Percentiles rank a stretch among this genome's conserved stretches.
Conservation (phyloP, 2,797 vertebrate genomes). For the Prionace glauca region DNA sequence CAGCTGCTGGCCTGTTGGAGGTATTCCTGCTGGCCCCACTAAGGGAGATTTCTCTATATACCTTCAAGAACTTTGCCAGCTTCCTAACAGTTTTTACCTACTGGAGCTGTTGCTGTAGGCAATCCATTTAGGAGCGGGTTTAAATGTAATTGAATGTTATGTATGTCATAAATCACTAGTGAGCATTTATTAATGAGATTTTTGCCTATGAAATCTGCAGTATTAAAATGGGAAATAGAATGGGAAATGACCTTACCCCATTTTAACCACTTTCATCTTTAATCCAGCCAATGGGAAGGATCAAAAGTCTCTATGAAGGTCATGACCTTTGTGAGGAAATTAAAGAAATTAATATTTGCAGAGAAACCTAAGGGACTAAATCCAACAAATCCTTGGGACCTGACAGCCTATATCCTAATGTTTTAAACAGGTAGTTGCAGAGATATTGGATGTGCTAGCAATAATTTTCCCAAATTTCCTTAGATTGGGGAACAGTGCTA, state of each 20-base stretch:
- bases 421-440: too few relatives aligned
- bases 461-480: too few relatives aligned
- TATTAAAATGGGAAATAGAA: not conserved
- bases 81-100: not conserved
- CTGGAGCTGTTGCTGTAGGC: not conserved
- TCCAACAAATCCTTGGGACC: not conserved
- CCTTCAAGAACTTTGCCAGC: not conserved
- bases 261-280: not conserved
- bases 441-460: too few relatives aligned
- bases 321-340: not conserved
- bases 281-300: not conserved
- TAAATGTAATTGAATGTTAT: not conserved
- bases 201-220: not conserved
- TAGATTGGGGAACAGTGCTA: too few relatives aligned
- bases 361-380: not conserved
- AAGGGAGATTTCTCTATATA: not conserved
- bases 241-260: not conserved
- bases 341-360: not conserved
- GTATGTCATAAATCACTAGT: not conserved
- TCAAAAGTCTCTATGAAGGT: not conserved
- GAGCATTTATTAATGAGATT: not conserved
- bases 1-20: not conserved
- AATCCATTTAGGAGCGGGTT: not conserved
- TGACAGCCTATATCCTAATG: too few relatives aligned
- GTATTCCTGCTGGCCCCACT: not conserved